Percentiles rank a stretch among this genome's conserved stretches.
phyloP scores from a whole-genome alignment of 2,113 vertebrate species.

The Anser cygnoides region DNA sequence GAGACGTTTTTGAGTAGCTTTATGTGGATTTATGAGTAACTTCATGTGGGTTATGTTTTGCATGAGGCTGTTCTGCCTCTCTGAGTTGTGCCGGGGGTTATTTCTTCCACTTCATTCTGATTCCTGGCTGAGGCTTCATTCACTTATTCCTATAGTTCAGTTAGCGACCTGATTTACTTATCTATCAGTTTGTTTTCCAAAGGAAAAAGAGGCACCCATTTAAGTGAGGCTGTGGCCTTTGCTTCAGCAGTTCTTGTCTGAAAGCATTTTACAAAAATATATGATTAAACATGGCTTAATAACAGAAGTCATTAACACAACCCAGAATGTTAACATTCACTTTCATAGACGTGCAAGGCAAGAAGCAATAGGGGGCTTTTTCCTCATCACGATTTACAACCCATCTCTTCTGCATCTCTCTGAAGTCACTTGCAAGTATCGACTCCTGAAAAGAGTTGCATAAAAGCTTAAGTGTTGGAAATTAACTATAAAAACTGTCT shows the following conservation, averaged over 20 bases:
- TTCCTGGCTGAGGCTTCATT: background rate
- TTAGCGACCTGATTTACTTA: background rate
- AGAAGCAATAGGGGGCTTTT: background rate
- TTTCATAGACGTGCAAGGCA: background rate
- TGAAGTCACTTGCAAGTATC: slow-evolving; percentile 12
- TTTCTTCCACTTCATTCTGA: background rate
- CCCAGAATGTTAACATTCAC: background rate
- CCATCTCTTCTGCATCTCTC: background rate
- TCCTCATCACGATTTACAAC: background rate
- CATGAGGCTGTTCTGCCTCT: background rate
- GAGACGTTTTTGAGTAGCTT: background rate
- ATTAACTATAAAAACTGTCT: slow-evolving; percentile 22
- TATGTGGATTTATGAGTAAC: background rate
- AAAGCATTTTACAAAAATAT: background rate
- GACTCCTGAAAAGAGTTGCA: background rate
- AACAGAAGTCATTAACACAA: background rate
- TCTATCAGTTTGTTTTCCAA: background rate
- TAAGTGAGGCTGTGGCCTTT: background rate
- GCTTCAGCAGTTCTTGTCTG: background rate
- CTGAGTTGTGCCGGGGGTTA: background rate
- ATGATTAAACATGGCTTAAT: background rate
- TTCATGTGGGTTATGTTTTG: background rate
- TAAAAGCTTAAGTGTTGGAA: background rate
- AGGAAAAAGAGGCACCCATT: background rate
- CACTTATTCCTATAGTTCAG: background rate